phyloP scores from a whole-genome alignment of 2,888 invertebrate genomes.

The Cyclophora punctaria region DNA sequence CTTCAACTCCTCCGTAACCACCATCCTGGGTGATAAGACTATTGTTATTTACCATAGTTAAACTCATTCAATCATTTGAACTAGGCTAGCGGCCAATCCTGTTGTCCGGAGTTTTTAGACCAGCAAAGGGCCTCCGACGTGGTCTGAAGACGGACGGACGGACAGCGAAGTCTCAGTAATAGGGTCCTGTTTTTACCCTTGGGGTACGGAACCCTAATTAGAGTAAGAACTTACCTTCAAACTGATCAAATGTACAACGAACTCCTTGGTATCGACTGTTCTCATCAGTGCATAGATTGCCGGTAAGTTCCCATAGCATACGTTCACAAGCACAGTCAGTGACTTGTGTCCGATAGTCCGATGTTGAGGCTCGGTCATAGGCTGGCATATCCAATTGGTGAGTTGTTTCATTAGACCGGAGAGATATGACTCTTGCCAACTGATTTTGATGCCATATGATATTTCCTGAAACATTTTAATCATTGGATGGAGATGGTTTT shows the following conservation, averaged over 20 bases:
- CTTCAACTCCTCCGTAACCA: conserved; percentile 63
- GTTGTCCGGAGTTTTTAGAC: no score
- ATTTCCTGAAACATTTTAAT: conserved; percentile 73
- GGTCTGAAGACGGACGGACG: background rate
- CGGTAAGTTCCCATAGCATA: conserved; percentile 85
- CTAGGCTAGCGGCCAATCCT: no score
- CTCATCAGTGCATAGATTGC: conserved; percentile 83
- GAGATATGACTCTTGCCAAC: conserved; percentile 87
- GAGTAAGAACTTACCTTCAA: conserved; percentile 63
- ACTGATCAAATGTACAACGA: conserved; percentile 76
- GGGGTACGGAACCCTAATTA: no score
- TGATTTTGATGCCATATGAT: conserved; percentile 85
- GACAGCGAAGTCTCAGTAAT: no score
- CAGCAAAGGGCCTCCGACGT: no score
- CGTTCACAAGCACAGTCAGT: conserved; percentile 83
- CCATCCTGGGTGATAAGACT: conserved; percentile 39
- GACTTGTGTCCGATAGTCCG: conserved; percentile 65
- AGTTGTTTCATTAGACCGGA: conserved; percentile 79
- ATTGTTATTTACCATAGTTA: no score
- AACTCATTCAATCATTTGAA: no score
- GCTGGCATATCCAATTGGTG: conserved; percentile 77
- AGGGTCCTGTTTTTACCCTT: no score
- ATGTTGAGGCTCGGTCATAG: conserved; percentile 57
- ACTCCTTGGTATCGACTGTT: conserved; percentile 80
- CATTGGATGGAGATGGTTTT: background rate